phyloP scores from a whole-genome alignment of 2,888 invertebrate genomes.

The Drosophila paramelanica region DNA sequence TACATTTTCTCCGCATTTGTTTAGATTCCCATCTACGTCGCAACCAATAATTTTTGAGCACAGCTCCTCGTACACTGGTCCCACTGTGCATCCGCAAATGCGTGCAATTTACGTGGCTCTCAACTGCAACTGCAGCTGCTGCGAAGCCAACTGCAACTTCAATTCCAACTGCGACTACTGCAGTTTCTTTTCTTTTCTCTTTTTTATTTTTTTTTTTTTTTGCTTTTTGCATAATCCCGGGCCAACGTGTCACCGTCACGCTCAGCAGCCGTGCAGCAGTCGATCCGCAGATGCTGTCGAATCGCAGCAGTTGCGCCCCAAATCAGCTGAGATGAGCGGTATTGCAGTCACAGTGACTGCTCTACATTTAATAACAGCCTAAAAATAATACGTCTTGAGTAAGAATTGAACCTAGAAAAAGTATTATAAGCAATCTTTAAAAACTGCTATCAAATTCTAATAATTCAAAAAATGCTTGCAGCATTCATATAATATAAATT shows the following conservation, averaged over 20 bases:
- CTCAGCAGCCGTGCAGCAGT: conserved; percentile 52
- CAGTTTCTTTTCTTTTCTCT: conserved; percentile 66
- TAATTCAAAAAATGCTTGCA: too few species aligned
- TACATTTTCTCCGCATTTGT: conserved; percentile 14
- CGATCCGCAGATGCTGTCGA: conserved; percentile 38
- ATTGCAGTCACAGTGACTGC: not conserved
- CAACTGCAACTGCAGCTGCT: not conserved
- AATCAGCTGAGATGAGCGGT: conserved; percentile 1
- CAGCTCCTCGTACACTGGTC: not conserved
- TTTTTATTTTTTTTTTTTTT: conserved; percentile 73
- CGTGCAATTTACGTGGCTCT: conserved; percentile 12
- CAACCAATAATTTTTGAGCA: not conserved
- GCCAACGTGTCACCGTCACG: conserved; percentile 75
- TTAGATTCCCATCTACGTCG: conserved; percentile 3
- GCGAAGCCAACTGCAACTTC: not conserved
- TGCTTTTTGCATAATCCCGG: conserved; percentile 74
- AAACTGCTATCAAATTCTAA: too few species aligned
- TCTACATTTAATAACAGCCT: too few species aligned
- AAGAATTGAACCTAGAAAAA: too few species aligned
- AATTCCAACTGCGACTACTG: conserved; percentile 23
- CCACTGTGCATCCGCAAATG: conserved; percentile 48
- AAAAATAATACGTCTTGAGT: too few species aligned
- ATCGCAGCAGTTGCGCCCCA: conserved; percentile 3
- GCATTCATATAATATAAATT: too few species aligned
- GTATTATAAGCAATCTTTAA: too few species aligned